Conservation (phyloP, 2,797 vertebrate species). For the Sitta carolinensis region DNA sequence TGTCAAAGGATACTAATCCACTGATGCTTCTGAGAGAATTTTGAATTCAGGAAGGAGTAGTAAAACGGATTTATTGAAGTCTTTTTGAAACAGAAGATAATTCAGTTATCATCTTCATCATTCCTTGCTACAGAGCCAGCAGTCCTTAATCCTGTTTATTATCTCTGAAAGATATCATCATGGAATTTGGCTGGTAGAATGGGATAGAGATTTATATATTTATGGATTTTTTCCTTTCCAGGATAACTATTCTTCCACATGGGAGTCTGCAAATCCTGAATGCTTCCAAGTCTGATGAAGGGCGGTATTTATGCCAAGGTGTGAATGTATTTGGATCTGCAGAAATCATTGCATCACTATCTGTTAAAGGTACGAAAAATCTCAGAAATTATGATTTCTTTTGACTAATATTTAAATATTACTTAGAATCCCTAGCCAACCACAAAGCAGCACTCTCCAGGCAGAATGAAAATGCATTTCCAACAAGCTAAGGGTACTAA, state of each 20-base stretch:
- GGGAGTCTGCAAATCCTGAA: constrained; percentile 91
- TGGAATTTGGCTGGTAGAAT: background rate
- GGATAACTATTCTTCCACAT: constrained; percentile 90
- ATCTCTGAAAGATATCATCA: background rate
- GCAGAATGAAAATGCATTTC: background rate
- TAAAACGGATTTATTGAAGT: constrained; percentile 24
- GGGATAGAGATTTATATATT: background rate
- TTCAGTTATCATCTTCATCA: background rate
- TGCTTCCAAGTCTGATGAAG: constrained; percentile 91
- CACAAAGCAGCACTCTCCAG: background rate
- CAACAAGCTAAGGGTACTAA: background rate
- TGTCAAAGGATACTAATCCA: constrained; percentile 2
- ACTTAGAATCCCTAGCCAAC: background rate
- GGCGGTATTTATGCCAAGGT: constrained; percentile 88
- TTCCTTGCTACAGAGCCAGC: background rate
- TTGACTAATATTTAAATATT: background rate
- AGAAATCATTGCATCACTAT: constrained; percentile 87
- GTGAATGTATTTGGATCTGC: constrained; percentile 94
- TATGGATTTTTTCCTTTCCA: constrained; percentile 73
- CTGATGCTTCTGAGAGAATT: background rate
- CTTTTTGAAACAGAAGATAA: constrained; percentile 17
- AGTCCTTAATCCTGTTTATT: constrained; percentile 26
- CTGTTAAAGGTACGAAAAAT: constrained; percentile 91
- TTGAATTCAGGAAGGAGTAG: constrained; percentile 8
- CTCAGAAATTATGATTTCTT: background rate